A percentile compares a stretch with the other conserved stretches of the same genome.
Evolutionary conservation across 2,888 invertebrate species (phyloP).

Genomic region (Pandemis heparana): DNA sequence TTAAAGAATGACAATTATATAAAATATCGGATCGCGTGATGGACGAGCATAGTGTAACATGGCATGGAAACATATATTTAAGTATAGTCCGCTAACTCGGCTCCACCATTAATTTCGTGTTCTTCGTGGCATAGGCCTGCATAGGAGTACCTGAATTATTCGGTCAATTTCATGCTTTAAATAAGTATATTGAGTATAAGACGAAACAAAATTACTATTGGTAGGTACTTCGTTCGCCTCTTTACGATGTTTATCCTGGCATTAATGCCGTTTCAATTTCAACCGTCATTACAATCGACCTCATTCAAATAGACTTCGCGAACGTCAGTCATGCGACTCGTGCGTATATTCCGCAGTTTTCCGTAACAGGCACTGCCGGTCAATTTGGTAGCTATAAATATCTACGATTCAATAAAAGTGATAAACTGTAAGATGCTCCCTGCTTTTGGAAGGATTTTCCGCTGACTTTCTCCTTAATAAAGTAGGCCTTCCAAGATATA

Average conservation of each 20-base stretch:
- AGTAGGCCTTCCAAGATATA: slow-evolving; percentile 21
- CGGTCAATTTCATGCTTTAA: background rate
- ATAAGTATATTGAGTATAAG: background rate
- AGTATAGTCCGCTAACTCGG: background rate
- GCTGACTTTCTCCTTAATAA: slow-evolving; percentile 11
- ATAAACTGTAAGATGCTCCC: slow-evolving; percentile 19
- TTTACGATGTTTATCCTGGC: slow-evolving; percentile 41
- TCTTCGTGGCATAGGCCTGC: background rate
- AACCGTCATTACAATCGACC: slow-evolving; percentile 26
- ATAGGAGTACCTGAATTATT: no score
- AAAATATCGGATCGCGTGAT: slow-evolving; percentile 27
- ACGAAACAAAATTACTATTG: background rate
- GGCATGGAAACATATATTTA: slow-evolving; percentile 2
- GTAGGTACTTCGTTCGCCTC: slow-evolving; percentile 19
- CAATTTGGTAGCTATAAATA: slow-evolving; percentile 39
- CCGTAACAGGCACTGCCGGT: slow-evolving; percentile 67
- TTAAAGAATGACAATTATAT: slow-evolving; percentile 13
- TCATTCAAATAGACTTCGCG: slow-evolving; percentile 51
- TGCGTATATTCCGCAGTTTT: slow-evolving; percentile 56
- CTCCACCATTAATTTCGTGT: slow-evolving; percentile 5
- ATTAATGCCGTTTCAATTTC: slow-evolving; percentile 24
- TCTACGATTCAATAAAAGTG: slow-evolving; percentile 20
- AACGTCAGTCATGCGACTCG: slow-evolving; percentile 63
- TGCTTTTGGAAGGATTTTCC: slow-evolving; percentile 20
- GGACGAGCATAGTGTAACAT: background rate